Base-by-base conservation (phyloP, 1,140 invertebrate genomes). In the Piezodorus guildinii region DNA sequence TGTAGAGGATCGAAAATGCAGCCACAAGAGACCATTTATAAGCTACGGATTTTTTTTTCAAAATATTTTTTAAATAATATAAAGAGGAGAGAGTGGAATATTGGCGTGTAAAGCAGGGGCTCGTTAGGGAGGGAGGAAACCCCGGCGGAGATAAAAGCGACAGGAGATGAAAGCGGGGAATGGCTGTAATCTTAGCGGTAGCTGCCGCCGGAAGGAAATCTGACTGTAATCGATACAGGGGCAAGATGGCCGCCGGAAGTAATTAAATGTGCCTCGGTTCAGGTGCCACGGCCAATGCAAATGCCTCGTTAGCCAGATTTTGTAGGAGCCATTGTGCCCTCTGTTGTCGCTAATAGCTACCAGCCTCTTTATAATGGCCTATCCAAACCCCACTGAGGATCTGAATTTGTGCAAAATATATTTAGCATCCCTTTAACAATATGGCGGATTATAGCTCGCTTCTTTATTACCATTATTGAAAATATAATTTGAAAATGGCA, bases 221-320 rank as follows among this genome's bases (percentile, higher is more conserved):
- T 49, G 2, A 21, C n/a, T 49, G 46, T 49, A 49, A 49, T 49
- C 46, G 46, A 49, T 49, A 49, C 21, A 49, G 46, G 21, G 46
- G n/a, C 21, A 49, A 49, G 46, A 49, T 49, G 46, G 46, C 46
- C n/a, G 46, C 52, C 17, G 52, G 52, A 56, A 56, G 52, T 56
- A 56, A 56, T 56, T 56, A 56, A 56, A 56, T 56, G 21, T 25
- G 21, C 10, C 17, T 56, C 52, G 52, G 52, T 56, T 56, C 52
- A 56, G 52, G 52, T 56, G 52, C 23, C 52, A 56, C 52, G 52
- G 52, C 19, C 52, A 56, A 56, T 56, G 52, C 52, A 56, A 56
- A 56, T 56, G 17, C 23, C 19, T 56, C 52, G 52, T 56, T 56
- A 56, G 52, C 19, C 52, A 23, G 52, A 43, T 46, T 46, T 19